Evolutionary conservation across 23 tunicate genomes (phyloP), one percentile per base, ranked within the genome.

Genomic region (Halocynthia aurantium): DNA sequence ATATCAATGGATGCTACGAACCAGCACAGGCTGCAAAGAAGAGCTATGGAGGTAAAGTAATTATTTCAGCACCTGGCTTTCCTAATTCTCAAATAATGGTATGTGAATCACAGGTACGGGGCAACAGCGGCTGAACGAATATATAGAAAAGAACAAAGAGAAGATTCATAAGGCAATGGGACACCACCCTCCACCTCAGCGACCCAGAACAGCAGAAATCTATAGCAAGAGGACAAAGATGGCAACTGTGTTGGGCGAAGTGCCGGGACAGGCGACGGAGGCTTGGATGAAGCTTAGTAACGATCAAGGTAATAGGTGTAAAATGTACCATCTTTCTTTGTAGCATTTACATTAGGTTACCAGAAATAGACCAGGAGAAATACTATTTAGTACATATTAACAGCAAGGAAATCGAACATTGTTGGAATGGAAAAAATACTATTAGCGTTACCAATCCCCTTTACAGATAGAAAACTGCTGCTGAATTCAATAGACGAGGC

Each of bases 261-360:
- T 75, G 10, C 88, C 85, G 10, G 96, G 85, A 7, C 96, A 84
- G 77, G 96, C 89, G 6, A 80, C 89, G 0, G 87, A 91, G 61
- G 87, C 97, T 12, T 85, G 97, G 97, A 77, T 91, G 19, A 85
- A 91, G 67, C 77, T 85, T 8, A 82, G 87, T 55, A 81, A 62
- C 76, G 83, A 81, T 17, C 44, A 73, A 81, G 91, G 97, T 84
- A 6, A 10, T 50, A 2, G 44, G 44, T 31, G 44, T 31, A 31
- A 31, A 31, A 31, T 31, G 44, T 1, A 31, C 44, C 44, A 31
- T 31, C 44, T 31, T 31, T 31, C 44, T 31, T 1, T 31, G 44
- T 31, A 31, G 44, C 44, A 31, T 31, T 1, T 31, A 31, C 44
- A 31, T 31, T 31, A 31, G 44, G 44, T 31, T 31, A 31, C 2